phyloP scores from a whole-genome alignment of 1,140 invertebrate genomes.

The Doryteuthis pealeii region DNA sequence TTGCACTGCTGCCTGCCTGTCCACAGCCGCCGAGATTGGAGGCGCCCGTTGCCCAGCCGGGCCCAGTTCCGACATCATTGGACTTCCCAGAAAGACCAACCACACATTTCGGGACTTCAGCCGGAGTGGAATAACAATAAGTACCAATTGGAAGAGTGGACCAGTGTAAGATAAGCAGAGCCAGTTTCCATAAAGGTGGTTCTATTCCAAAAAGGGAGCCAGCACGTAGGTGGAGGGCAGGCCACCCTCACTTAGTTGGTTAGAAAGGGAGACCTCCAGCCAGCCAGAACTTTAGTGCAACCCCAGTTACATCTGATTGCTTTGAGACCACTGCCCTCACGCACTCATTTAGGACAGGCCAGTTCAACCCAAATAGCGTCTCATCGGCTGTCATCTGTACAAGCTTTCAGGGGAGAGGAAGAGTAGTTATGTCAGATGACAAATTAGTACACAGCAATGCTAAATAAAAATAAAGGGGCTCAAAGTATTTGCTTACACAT shows the following conservation, averaged over 20 bases:
- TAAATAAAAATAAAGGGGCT: neutral
- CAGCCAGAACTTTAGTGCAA: conserved; percentile 14
- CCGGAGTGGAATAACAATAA: conserved; percentile 1
- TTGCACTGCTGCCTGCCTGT: conserved; percentile 4
- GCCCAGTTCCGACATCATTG: neutral
- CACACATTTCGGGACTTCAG: conserved; percentile 5
- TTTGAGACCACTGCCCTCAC: conserved; percentile 10
- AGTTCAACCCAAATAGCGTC: conserved; percentile 11
- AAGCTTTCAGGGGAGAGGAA: conserved; percentile 15
- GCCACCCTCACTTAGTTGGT: conserved; percentile 4
- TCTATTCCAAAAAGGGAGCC: neutral
- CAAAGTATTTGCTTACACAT: neutral
- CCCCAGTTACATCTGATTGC: conserved; percentile 13
- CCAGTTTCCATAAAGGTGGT: neutral
- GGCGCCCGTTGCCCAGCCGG: neutral
- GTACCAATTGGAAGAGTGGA: conserved; percentile 5
- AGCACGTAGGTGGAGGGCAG: conserved; percentile 6
- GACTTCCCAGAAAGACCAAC: neutral
- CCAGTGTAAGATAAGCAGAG: neutral
- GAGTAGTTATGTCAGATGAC: conserved; percentile 9
- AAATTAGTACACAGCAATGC: conserved; percentile 1
- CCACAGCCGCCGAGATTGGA: neutral
- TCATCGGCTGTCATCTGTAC: conserved; percentile 14
- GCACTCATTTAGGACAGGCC: conserved; percentile 1
- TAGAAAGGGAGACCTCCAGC: neutral